Base-by-base conservation (phyloP, 2,113 vertebrate species). In the Pyrgilauda ruficollis region DNA sequence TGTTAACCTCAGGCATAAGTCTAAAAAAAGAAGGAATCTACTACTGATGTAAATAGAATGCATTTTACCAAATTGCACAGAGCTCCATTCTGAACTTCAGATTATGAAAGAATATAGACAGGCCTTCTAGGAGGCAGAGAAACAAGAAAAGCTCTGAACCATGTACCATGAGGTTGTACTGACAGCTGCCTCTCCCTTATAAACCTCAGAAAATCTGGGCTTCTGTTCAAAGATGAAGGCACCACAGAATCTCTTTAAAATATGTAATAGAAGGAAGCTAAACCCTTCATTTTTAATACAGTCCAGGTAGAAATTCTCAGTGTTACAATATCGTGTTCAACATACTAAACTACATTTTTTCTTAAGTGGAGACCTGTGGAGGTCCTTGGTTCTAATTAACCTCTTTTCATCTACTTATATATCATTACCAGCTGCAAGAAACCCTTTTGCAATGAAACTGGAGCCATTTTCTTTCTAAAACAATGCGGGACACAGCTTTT, bases 151-250 rank as follows among this genome's bases (percentile, higher is more conserved):
- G 15, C 14, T 68, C 24, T 64, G 37, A 70, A 47, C 3, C 8
- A 16, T 0, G 0, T 18, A n/a, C 13, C 22, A 10, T 44, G 46
- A 68, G 8, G 10, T 15, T 68, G n/a, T 13, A 23, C 19, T 0
- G 0, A 20, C 16, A 44, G 41, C 30, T 35, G 6, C 27, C 30
- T 61, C 4, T 84, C 33, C 49, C 19, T 43, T 18, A 44, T 46
- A 37, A 85, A 53, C 17, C 31, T 80, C 56, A 86, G 64, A 89
- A 78, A 74, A 77, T n/a, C 33, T 64, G 18, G 18, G 22, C 46
- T 81, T 78, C 47, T 68, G 6, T 41, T n/a, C 26, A 31, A 39
- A 91, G 30, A 81, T 41, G 21, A 86, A 72, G 12, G 44, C 59
- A 68, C 5, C 0, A 0, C 4, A 50, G 13, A 85, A 72, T 5